Conservation (phyloP, 2,797 vertebrate species). For the Myiothlypis chrysogaster region DNA sequence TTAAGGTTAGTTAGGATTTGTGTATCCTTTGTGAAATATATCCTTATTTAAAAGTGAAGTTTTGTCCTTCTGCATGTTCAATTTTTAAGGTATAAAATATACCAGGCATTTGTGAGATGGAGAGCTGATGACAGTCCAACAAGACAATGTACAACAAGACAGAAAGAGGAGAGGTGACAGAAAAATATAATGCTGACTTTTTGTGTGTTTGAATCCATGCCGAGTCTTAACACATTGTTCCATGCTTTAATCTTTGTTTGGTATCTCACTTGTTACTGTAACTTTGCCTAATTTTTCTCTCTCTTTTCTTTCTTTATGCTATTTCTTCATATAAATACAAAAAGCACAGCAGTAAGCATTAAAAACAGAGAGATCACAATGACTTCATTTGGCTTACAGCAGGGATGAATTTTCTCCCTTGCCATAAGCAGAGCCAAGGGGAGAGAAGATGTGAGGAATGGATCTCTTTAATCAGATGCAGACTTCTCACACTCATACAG, state of each 20-base stretch:
- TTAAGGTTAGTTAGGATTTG: not conserved
- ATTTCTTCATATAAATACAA: constrained; percentile 22
- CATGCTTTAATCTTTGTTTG: constrained; percentile 19
- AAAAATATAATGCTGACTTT: not conserved
- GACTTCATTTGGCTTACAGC: constrained; percentile 18
- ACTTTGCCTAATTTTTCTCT: constrained; percentile 15
- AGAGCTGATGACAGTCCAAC: not conserved
- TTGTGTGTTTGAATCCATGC: not conserved
- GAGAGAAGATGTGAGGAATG: not conserved
- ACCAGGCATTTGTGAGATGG: not conserved
- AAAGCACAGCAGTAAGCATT: constrained; percentile 43
- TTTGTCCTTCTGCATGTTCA: not conserved
- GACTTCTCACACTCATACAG: not conserved
- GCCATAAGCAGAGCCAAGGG: not conserved
- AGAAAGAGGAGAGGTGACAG: not conserved
- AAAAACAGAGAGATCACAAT: constrained; percentile 11
- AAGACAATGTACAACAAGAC: not conserved
- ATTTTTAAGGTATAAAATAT: not conserved
- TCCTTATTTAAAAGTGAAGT: not conserved
- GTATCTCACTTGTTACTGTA: constrained; percentile 45
- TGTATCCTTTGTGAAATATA: not conserved
- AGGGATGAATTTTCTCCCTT: constrained; percentile 13
- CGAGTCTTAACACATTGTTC: not conserved
- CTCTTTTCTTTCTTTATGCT: not conserved
- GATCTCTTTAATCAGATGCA: constrained; percentile 29